Base-by-base conservation (phyloP, 2,113 vertebrate genomes). In the Chaetodon trifascialis region DNA sequence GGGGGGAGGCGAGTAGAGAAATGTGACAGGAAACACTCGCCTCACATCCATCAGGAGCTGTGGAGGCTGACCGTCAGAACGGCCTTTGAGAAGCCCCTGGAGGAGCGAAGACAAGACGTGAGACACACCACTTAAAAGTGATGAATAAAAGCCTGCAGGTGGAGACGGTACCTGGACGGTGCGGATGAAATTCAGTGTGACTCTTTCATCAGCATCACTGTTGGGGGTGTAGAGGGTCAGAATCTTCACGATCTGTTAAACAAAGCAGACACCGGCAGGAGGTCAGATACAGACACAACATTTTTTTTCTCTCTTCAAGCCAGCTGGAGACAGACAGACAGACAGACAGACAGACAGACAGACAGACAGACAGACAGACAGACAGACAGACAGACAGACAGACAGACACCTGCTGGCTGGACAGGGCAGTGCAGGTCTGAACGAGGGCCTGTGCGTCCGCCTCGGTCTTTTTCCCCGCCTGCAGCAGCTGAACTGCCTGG, bases 401-500 rank as follows among this genome's bases (percentile, higher is more conserved):
- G 23, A 73, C 59, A 72, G n/a, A 84, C 87, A 95, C 95, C 95
- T 96, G 95, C 89, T 95, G 94, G 89, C 80, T 92, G 80, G 92
- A 94, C 40, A 97, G 92, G 30, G 90, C 90, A 0, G 90, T 96
- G 94, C 96, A 96, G 54, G 96, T 94, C 55, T 93, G 91, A 65
- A 95, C 94, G 0, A 97, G 84, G 14, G 94, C 94, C 66, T 76
- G 58, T 1, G 95, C 95, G 0, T 97, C 96, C 0, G 86, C 90
- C 14, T 95, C 91, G 0, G 93, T 94, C 86, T 90, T 95, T 81
- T 96, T 96, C 70, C 94, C 96, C 23, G 95, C 92, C 88, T 96
- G 96, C 75, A 97, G 94, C 60, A 97, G 93, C 90, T 96, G 95
- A 16, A 93, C 93, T 0, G 95, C 96, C 85, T 96, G 96, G 44